These are phyloP conservation scores for Pelodiscus sinensis DNA, from an alignment of 2,113 vertebrate genomes.

Conservation along the genomic window DNA sequence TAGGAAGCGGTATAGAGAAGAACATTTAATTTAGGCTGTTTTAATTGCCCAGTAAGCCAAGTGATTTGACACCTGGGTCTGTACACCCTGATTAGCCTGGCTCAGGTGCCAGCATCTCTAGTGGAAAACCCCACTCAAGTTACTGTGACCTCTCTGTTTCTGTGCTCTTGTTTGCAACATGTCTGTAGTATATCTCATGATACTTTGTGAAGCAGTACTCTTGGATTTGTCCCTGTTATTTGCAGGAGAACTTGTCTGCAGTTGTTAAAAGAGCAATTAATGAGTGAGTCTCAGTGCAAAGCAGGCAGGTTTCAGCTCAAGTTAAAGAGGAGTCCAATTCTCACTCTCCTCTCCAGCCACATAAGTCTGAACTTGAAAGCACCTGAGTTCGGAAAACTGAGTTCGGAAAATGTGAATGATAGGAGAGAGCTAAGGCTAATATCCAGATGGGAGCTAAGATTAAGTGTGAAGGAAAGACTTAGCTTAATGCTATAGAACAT, in stretches of 20 bases:
- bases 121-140: background rate
- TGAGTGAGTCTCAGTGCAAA: background rate
- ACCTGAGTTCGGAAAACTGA: background rate
- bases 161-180: background rate
- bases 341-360: background rate
- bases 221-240: background rate
- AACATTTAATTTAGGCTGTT: background rate
- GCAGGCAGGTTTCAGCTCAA: background rate
- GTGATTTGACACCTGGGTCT: background rate
- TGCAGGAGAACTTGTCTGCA: background rate
- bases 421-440: background rate
- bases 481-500: background rate
- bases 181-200: background rate
- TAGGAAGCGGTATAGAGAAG: background rate
- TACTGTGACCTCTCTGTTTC: background rate
- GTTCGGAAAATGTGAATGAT: background rate
- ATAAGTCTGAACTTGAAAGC: background rate
- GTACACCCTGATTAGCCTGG: background rate
- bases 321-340: background rate
- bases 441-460: background rate
- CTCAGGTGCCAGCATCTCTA: background rate
- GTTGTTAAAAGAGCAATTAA: background rate
- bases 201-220: background rate
- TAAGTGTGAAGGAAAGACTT: background rate
- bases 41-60: no score